Conservation (phyloP, 2,888 invertebrate species). For the Phyllotreta cruciferae region DNA sequence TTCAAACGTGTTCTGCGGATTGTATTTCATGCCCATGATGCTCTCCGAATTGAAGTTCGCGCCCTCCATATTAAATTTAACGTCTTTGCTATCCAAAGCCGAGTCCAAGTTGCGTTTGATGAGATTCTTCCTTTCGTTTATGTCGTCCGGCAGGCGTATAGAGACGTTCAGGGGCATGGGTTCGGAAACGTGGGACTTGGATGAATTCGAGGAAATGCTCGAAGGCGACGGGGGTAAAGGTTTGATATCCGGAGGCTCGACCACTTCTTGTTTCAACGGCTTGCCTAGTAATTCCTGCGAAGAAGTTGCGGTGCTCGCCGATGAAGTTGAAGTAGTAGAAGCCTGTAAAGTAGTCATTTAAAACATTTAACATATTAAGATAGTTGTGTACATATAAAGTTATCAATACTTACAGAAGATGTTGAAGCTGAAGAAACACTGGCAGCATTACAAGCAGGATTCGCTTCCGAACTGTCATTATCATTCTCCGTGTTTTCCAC, state of each 20-base stretch:
- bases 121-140: conserved; percentile 59
- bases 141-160: conserved; percentile 58
- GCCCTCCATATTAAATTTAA: conserved; percentile 45
- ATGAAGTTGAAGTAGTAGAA: conserved; percentile 23
- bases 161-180: conserved; percentile 58
- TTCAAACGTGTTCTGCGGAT: conserved; percentile 30
- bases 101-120: conserved; percentile 55
- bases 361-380: background rate
- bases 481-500: conserved; percentile 59
- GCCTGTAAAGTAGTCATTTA: background rate
- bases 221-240: conserved; percentile 33
- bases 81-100: conserved; percentile 47
- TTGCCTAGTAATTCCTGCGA: conserved; percentile 32
- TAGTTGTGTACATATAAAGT: background rate
- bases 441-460: conserved; percentile 54
- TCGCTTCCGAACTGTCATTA: conserved; percentile 58
- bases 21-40: conserved; percentile 35
- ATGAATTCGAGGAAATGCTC: conserved; percentile 41
- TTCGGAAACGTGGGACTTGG: conserved; percentile 37
- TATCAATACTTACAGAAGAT: conserved; percentile 29
- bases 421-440: conserved; percentile 21
- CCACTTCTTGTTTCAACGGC: conserved; percentile 27
- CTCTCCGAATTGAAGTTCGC: conserved; percentile 37
- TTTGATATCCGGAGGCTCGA: conserved; percentile 30
- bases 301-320: conserved; percentile 24